Evolutionary conservation across 2,113 vertebrate genomes (phyloP).

Genomic region (Lasiurus borealis): DNA sequence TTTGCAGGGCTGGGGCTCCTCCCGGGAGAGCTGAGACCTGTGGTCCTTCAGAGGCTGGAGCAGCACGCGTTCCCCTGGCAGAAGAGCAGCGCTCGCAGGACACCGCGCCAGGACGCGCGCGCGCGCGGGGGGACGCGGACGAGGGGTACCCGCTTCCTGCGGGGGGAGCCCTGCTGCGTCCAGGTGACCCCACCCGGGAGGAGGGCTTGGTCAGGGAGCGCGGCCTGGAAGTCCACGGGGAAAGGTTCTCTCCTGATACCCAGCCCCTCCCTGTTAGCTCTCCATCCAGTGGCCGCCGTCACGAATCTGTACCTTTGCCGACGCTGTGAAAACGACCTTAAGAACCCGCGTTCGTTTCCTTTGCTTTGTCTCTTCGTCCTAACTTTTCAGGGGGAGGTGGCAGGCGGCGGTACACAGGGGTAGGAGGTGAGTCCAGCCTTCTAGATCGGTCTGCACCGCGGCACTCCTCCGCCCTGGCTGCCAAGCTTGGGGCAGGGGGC

Average conservation of each 20-base stretch:
- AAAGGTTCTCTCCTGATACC: not conserved
- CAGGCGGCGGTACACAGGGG: too few species aligned
- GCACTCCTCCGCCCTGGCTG: not conserved
- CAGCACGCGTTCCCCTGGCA: not conserved
- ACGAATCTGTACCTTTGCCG: not conserved
- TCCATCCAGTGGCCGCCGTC: not conserved
- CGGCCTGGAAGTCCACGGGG: not conserved
- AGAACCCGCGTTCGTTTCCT: not conserved
- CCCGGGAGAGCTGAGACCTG: not conserved
- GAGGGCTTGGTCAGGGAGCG: not conserved
- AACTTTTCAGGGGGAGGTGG: not conserved
- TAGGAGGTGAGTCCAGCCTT: not conserved
- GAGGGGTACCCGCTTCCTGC: not conserved
- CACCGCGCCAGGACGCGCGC: not conserved
- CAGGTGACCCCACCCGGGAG: fast-evolving
- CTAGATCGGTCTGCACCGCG: fast-evolving
- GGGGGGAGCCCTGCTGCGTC: too few species aligned
- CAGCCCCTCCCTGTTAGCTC: not conserved
- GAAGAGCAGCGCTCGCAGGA: not conserved
- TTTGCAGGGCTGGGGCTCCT: too few species aligned
- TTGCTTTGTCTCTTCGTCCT: not conserved
- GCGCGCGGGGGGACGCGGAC: not conserved
- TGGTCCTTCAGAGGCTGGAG: not conserved
- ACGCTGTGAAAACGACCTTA: not conserved
- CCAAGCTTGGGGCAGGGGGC: not conserved